These are phyloP conservation scores for Myotis davidii DNA, from an alignment of 2,113 vertebrate genomes.

Conservation along the genomic window DNA sequence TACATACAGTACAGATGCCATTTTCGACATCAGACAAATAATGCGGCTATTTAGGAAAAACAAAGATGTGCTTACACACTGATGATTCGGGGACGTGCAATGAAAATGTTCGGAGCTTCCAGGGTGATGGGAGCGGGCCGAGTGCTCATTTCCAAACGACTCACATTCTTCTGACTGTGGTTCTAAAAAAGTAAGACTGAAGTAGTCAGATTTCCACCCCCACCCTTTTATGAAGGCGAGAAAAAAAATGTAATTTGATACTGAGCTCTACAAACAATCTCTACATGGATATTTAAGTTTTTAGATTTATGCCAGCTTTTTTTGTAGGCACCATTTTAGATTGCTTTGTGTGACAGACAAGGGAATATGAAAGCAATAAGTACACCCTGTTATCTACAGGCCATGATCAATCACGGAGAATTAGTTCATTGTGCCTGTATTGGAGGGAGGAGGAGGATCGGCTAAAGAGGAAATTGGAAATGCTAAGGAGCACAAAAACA, in stretches of 20 bases:
- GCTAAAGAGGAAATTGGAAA: conserved; percentile 75
- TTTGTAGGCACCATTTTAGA: background rate
- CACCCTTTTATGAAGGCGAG: background rate
- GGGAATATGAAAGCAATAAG: conserved; percentile 46
- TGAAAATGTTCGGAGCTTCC: conserved; percentile 70
- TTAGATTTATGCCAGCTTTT: conserved; percentile 12
- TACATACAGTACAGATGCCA: conserved; percentile 87
- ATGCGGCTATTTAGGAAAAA: conserved; percentile 82
- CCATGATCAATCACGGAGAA: conserved; percentile 70
- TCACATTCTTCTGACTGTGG: conserved; percentile 46
- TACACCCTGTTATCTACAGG: conserved; percentile 40
- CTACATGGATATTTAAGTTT: background rate
- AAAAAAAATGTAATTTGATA: background rate
- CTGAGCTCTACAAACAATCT: background rate
- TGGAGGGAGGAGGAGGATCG: background rate
- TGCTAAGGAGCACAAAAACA: conserved; percentile 58
- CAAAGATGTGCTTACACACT: conserved; percentile 85
- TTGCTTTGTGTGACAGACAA: conserved; percentile 48
- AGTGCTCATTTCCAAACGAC: background rate
- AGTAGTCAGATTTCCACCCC: background rate
- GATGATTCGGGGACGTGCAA: conserved; percentile 76
- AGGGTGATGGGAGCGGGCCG: conserved; percentile 8
- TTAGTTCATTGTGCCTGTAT: conserved; percentile 62
- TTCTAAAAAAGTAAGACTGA: conserved; percentile 22
- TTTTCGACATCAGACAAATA: conserved; percentile 84